Percentiles rank a stretch among this genome's conserved stretches.
phyloP scores from a whole-genome alignment of 2,888 invertebrate genomes.

The Lomographa bimaculata region DNA sequence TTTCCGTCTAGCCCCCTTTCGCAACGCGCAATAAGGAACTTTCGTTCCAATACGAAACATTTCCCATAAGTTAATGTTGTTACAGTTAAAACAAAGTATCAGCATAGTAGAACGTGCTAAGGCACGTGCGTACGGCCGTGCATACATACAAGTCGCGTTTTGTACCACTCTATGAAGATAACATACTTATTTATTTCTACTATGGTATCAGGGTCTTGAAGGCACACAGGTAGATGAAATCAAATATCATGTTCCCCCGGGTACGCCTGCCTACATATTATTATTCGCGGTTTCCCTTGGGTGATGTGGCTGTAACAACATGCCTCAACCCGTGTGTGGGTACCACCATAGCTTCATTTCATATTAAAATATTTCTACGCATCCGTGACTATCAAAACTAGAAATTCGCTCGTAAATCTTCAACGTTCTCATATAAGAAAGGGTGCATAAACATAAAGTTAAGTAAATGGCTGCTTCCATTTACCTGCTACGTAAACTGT shows the following conservation, averaged over 20 bases:
- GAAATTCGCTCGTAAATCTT: constrained; percentile 19
- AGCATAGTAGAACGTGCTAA: no score
- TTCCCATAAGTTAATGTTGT: no score
- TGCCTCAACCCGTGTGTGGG: constrained; percentile 15
- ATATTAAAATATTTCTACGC: constrained; percentile 50
- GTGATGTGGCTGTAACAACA: constrained; percentile 30
- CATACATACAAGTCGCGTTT: no score
- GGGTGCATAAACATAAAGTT: constrained; percentile 21
- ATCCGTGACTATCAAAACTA: constrained; percentile 40
- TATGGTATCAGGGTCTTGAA: constrained; percentile 42
- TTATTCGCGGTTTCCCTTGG: constrained; percentile 31
- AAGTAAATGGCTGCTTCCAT: no score
- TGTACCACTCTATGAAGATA: no score
- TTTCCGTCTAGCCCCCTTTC: no score
- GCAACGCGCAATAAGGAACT: no score
- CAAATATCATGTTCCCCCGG: constrained; percentile 55
- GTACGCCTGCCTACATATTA: constrained; percentile 34
- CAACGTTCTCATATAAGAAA: constrained; percentile 14
- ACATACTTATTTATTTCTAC: no score
- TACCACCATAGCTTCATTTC: constrained; percentile 43
- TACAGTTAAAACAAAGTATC: no score
- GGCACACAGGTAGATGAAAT: constrained; percentile 60
- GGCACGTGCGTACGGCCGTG: no score
- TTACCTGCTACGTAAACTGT: no score
- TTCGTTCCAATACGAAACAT: no score